Conservation (phyloP, 2,797 vertebrate genomes). For the Triplophysa bombifrons region DNA sequence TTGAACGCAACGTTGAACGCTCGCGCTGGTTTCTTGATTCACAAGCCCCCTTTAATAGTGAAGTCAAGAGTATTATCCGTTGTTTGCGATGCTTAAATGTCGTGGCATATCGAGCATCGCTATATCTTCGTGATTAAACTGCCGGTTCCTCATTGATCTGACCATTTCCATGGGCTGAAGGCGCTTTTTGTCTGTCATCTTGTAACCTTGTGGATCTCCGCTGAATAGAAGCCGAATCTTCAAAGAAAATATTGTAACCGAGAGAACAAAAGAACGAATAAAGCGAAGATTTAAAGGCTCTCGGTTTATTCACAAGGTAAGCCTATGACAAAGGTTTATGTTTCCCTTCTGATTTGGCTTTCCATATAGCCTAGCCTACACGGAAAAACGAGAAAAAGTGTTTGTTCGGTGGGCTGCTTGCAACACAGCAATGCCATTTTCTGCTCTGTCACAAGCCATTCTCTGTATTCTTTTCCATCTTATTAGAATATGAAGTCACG, state of each 20-base stretch:
- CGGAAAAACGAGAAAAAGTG: constrained; percentile 31
- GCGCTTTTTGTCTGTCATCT: constrained; percentile 50
- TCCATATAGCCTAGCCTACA: constrained; percentile 58
- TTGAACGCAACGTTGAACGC: constrained; percentile 58
- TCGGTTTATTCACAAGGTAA: constrained; percentile 75
- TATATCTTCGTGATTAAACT: background rate
- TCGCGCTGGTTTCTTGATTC: constrained; percentile 1
- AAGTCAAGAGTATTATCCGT: background rate
- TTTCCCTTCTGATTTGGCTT: constrained; percentile 59
- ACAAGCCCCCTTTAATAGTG: constrained; percentile 11
- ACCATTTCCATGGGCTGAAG: constrained; percentile 40
- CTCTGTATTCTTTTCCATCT: background rate
- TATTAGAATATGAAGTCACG: background rate
- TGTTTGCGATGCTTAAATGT: constrained; percentile 24
- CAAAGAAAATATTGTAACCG: constrained; percentile 14
- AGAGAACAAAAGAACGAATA: constrained; percentile 37
- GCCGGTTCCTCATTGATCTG: constrained; percentile 13
- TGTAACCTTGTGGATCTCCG: constrained; percentile 50
- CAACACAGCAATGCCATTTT: constrained; percentile 27
- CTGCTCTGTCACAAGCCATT: constrained; percentile 48
- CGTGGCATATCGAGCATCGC: background rate
- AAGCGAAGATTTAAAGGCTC: constrained; percentile 69
- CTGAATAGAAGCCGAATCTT: constrained; percentile 13
- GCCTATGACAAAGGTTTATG: constrained; percentile 57
- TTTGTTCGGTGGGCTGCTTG: constrained; percentile 41